Conservation (phyloP, 2,888 invertebrate genomes). For the Suillia variegata region DNA sequence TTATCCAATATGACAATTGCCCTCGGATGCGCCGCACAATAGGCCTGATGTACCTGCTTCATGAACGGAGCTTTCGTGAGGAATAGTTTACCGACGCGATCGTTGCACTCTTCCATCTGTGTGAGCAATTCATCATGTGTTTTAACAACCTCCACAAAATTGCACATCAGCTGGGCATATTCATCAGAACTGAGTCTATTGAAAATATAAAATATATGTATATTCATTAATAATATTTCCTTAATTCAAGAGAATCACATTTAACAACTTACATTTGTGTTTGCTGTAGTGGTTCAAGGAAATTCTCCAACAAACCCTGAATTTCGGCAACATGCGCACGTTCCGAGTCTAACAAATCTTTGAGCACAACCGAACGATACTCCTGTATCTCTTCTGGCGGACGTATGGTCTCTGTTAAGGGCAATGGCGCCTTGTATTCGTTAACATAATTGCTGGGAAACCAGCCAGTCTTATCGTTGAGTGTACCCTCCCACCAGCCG, state of each 20-base stretch:
- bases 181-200: constrained; percentile 82
- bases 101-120: constrained; percentile 81
- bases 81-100: constrained; percentile 88
- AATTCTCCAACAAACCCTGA: constrained; percentile 82
- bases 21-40: constrained; percentile 92
- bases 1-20: constrained; percentile 93
- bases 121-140: constrained; percentile 81
- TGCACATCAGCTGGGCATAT: constrained; percentile 85
- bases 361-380: constrained; percentile 83
- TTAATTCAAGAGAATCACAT: constrained; percentile 20
- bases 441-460: constrained; percentile 98
- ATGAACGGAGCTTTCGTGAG: constrained; percentile 81
- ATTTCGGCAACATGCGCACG: constrained; percentile 88
- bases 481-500: constrained; percentile 99
- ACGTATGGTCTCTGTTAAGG: constrained; percentile 69
- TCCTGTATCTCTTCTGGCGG: constrained; percentile 75
- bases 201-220: too few species aligned
- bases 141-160: constrained; percentile 85
- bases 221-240: neutral
- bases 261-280: constrained; percentile 90
- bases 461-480: constrained; percentile 95
- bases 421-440: constrained; percentile 71
- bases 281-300: constrained; percentile 84
- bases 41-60: constrained; percentile 83
- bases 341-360: constrained; percentile 92